A percentile compares a stretch with the other conserved stretches of the same genome.
These are phyloP conservation scores for Rousettus madagascariensis DNA, from an alignment of 2,797 vertebrate species.

Conservation along the genomic window DNA sequence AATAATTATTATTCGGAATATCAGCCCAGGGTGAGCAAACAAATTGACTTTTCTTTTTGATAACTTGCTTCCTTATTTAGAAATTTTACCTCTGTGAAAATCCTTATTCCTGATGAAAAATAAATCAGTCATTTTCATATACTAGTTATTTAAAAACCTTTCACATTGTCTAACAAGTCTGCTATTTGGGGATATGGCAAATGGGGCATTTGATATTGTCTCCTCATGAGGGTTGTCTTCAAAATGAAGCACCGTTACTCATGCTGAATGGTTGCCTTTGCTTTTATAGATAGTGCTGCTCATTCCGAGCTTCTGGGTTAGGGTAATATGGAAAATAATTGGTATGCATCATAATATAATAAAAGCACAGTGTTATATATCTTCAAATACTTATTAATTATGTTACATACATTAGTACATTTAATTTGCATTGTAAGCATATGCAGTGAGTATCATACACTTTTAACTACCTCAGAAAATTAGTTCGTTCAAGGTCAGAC, in stretches of 20 bases:
- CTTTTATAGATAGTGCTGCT: neutral
- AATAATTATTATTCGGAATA: neutral
- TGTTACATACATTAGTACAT: neutral
- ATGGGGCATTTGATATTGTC: neutral
- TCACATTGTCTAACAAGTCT: neutral
- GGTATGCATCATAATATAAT: neutral
- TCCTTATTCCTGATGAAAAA: neutral
- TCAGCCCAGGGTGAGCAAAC: neutral
- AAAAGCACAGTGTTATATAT: neutral
- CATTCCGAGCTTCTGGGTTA: neutral
- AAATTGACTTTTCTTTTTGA: neutral
- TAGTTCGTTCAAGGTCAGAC: neutral
- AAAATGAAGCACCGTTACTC: neutral
- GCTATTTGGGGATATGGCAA: neutral
- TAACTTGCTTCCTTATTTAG: slow-evolving; percentile 23
- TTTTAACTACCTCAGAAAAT: neutral
- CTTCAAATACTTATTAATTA: neutral
- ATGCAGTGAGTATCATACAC: neutral
- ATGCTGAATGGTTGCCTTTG: neutral
- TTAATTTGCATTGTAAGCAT: neutral
- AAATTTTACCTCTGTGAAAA: neutral
- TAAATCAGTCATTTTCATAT: neutral
- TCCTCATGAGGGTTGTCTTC: neutral
- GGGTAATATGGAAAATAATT: neutral
- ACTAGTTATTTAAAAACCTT: neutral